A percentile compares a stretch with the other conserved stretches of the same genome.
phyloP scores from a whole-genome alignment of 2,797 vertebrate genomes.

The Syncerus caffer region DNA sequence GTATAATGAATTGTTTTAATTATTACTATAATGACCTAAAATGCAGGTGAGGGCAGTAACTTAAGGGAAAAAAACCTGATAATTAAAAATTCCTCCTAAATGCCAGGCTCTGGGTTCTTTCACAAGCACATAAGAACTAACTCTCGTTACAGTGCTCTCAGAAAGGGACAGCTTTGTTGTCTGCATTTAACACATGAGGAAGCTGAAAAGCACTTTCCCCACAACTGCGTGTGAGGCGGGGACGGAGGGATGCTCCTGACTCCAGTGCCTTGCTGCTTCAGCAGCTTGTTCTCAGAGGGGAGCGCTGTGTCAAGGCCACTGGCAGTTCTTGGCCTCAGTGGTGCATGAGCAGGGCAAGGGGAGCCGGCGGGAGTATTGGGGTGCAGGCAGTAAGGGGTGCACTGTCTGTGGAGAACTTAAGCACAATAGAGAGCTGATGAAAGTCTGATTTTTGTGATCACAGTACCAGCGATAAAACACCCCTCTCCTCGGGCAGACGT shows the following conservation, averaged over 20 bases:
- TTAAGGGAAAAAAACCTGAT: not conserved
- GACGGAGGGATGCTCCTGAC: too few species aligned
- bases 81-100: not conserved
- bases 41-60: not conserved
- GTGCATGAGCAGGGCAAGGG: rapidly evolving
- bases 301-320: not conserved
- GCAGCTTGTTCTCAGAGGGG: not conserved
- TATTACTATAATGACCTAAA: not conserved
- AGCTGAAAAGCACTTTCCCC: not conserved
- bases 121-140: not conserved
- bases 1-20: not conserved
- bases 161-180: not conserved
- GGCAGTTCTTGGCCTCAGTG: not conserved
- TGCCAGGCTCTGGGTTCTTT: not conserved
- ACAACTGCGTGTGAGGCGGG: not conserved
- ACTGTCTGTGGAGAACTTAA: not conserved
- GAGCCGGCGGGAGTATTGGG: too few species aligned
- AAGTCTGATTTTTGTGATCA: not conserved
- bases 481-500: not conserved
- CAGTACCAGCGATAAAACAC: not conserved
- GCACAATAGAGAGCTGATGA: not conserved
- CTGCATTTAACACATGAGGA: not conserved
- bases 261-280: not conserved
- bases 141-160: rapidly evolving
- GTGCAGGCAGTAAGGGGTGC: not conserved